Conservation (phyloP, 2,888 invertebrate species). For the Julus scanicus region DNA sequence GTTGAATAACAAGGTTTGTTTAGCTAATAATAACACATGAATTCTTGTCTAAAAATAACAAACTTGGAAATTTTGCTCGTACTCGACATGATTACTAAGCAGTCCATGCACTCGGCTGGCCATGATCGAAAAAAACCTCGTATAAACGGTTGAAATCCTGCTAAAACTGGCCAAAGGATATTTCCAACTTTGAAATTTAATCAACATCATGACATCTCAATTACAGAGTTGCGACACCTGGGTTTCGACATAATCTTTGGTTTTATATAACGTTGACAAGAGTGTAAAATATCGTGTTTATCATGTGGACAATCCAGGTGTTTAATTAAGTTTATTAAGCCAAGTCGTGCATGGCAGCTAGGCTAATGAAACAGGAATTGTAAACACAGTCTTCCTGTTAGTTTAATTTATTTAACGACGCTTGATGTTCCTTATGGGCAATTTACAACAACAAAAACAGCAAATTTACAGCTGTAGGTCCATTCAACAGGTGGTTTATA, state of each 20-base stretch:
- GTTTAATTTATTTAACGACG: neutral
- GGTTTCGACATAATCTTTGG: neutral
- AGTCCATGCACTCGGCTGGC: neutral
- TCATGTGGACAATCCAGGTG: neutral
- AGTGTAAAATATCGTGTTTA: neutral
- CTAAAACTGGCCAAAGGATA: neutral
- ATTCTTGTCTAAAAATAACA: neutral
- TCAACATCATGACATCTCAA: neutral
- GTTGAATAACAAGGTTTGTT: neutral
- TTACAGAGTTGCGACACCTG: neutral
- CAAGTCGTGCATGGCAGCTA: neutral
- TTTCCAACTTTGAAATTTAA: neutral
- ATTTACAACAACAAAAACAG: neutral
- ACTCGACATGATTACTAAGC: constrained; percentile 17
- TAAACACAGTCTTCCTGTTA: neutral
- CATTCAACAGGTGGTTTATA: neutral
- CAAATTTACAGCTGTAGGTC: neutral
- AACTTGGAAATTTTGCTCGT: neutral
- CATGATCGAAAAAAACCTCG: neutral
- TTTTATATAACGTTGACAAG: neutral
- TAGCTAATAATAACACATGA: neutral
- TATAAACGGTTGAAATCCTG: neutral
- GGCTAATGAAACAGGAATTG: neutral
- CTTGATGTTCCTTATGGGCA: neutral
- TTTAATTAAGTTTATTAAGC: constrained; percentile 39